Percentiles rank a stretch among this genome's conserved stretches.
Evolutionary conservation across 2,797 vertebrate species (phyloP).

Genomic region (Microchirus variegatus): DNA sequence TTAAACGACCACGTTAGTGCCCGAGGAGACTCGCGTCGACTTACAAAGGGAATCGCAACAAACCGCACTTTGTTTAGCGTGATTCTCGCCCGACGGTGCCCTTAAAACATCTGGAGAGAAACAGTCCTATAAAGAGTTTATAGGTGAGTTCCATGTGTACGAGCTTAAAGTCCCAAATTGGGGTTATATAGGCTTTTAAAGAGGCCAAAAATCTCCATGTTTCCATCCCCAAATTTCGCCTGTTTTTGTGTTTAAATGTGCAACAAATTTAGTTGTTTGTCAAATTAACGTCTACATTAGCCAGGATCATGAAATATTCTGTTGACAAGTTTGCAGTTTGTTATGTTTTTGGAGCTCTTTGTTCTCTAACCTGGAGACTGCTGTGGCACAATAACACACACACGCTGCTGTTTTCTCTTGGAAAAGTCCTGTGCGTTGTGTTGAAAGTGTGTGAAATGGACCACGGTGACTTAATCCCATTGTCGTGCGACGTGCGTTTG

Average conservation of each 20-base stretch:
- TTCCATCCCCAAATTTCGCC: slow-evolving; percentile 27
- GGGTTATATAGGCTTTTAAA: slow-evolving; percentile 33
- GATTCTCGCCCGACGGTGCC: slow-evolving; percentile 5
- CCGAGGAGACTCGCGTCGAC: slow-evolving; percentile 12
- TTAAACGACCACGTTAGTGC: slow-evolving; percentile 48
- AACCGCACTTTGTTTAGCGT: slow-evolving; percentile 16
- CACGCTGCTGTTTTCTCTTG: slow-evolving; percentile 1
- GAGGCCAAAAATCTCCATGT: slow-evolving; percentile 13
- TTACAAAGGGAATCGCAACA: slow-evolving; percentile 14
- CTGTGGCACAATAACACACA: not conserved
- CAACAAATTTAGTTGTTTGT: slow-evolving; percentile 31
- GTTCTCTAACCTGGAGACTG: slow-evolving; percentile 6
- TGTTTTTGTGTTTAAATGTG: slow-evolving; percentile 21
- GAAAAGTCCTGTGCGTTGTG: slow-evolving; percentile 4
- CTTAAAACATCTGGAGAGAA: slow-evolving; percentile 48
- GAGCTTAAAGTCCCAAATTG: slow-evolving; percentile 31
- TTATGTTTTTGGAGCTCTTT: slow-evolving; percentile 24
- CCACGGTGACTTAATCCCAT: not conserved
- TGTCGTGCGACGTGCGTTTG: not conserved
- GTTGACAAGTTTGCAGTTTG: slow-evolving; percentile 19
- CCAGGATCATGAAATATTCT: slow-evolving; percentile 10
- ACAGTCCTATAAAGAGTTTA: slow-evolving; percentile 42
- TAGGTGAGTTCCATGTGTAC: slow-evolving; percentile 44
- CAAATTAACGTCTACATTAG: slow-evolving; percentile 11
- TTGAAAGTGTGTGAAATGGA: not conserved